phyloP scores from a whole-genome alignment of 2,797 vertebrate species.

The Pteropus rufus region DNA sequence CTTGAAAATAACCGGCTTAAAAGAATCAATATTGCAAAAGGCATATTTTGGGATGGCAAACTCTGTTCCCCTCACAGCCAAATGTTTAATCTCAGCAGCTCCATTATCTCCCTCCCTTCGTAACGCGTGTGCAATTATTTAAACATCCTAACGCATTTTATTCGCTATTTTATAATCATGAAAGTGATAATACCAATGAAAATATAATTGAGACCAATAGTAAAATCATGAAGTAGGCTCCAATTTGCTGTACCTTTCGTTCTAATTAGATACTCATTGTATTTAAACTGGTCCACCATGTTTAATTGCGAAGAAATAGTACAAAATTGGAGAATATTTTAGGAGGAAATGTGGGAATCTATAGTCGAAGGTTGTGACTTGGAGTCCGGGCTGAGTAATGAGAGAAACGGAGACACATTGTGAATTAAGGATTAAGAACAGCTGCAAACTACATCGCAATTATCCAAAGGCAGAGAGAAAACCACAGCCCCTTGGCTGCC shows the following conservation, averaged over 20 bases:
- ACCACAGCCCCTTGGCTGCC: background rate
- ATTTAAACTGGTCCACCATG: background rate
- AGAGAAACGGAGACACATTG: background rate
- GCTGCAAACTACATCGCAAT: background rate
- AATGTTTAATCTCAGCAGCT: background rate
- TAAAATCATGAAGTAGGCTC: background rate
- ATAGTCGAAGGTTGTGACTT: background rate
- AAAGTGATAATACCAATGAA: background rate
- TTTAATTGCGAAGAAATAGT: background rate
- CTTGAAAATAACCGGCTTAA: background rate
- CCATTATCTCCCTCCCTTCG: background rate
- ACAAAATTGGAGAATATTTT: background rate
- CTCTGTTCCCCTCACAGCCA: background rate
- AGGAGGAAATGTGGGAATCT: background rate
- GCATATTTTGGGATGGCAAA: background rate
- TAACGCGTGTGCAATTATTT: background rate
- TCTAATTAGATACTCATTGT: background rate
- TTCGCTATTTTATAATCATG: background rate
- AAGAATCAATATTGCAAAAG: too few species aligned
- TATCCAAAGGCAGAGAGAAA: background rate
- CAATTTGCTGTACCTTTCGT: background rate
- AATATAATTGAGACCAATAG: background rate
- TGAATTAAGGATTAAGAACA: constrained; percentile 9
- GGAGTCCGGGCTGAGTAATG: background rate
- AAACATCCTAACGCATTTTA: background rate